Percentiles rank a stretch among this genome's conserved stretches.
phyloP scores from a whole-genome alignment of 2,888 invertebrate genomes.

The Allacma fusca region DNA sequence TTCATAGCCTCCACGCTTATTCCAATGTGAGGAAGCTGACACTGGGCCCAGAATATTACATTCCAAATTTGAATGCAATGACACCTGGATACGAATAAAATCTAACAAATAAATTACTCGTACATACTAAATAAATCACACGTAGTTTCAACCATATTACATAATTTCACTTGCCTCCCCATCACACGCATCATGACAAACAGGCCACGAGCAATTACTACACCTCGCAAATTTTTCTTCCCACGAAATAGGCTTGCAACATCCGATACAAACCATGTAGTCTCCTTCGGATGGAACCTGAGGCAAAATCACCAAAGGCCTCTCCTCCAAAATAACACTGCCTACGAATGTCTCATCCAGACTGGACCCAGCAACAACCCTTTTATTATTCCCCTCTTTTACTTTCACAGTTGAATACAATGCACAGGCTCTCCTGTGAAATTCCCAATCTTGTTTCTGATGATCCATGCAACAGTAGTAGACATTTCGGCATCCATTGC shows the following conservation, averaged over 20 bases:
- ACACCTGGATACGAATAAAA: neutral
- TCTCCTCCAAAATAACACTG: neutral
- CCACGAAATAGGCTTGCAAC: neutral
- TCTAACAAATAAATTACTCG: neutral
- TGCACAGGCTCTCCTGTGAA: neutral
- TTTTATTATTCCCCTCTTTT: neutral
- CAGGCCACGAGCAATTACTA: neutral
- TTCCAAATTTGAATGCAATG: neutral
- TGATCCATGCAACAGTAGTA: neutral
- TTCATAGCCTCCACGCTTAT: neutral
- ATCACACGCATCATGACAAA: neutral
- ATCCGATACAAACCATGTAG: conserved; percentile 10
- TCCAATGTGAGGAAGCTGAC: neutral
- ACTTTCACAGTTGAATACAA: neutral
- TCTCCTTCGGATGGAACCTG: neutral
- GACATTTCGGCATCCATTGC: neutral
- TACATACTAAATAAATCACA: neutral
- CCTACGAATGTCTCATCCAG: neutral
- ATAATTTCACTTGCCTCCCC: neutral
- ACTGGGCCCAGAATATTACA: neutral
- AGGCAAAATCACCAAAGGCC: conserved; percentile 10
- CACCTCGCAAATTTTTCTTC: neutral
- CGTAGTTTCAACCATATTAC: neutral
- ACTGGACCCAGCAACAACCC: neutral
- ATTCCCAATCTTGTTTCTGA: neutral